Evolutionary conservation across 2,888 invertebrate species (phyloP).

Genomic region (Luperina nickerlii): DNA sequence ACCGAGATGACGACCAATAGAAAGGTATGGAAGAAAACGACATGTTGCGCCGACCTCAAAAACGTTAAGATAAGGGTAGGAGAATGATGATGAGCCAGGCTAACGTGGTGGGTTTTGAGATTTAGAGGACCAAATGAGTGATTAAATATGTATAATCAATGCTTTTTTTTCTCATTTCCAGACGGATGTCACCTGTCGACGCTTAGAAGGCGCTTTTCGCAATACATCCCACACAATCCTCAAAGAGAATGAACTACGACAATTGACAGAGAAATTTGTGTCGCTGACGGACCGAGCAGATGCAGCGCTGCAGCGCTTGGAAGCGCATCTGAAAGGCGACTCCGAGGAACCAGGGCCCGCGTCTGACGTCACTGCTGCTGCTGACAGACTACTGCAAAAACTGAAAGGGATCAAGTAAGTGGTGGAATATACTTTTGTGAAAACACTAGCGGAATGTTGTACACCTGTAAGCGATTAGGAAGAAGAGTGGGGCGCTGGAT

Average conservation of each 20-base stretch:
- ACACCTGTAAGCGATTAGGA: too few relatives aligned
- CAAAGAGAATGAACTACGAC: constrained; percentile 84
- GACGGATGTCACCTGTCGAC: constrained; percentile 82
- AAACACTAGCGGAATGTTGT: too few relatives aligned
- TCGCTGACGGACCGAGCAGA: constrained; percentile 86
- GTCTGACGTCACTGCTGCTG: constrained; percentile 82
- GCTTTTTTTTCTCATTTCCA: constrained; percentile 60
- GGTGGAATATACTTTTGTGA: background rate
- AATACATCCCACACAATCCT: constrained; percentile 81
- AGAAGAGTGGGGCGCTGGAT: too few relatives aligned
- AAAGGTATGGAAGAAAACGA: background rate
- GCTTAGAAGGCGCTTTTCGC: constrained; percentile 82
- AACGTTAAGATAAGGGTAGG: background rate
- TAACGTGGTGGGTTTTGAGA: background rate
- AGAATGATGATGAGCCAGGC: background rate
- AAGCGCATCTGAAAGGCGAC: constrained; percentile 79
- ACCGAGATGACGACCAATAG: background rate
- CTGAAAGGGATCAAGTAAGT: constrained; percentile 82
- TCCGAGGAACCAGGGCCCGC: constrained; percentile 72
- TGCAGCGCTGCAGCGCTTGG: constrained; percentile 83
- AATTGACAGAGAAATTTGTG: constrained; percentile 86
- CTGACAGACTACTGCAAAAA: constrained; percentile 80
- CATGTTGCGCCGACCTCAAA: background rate
- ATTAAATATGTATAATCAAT: background rate
- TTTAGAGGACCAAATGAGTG: background rate